Base-by-base conservation (phyloP, 2,888 invertebrate species). In the Polyommatus icarus region DNA sequence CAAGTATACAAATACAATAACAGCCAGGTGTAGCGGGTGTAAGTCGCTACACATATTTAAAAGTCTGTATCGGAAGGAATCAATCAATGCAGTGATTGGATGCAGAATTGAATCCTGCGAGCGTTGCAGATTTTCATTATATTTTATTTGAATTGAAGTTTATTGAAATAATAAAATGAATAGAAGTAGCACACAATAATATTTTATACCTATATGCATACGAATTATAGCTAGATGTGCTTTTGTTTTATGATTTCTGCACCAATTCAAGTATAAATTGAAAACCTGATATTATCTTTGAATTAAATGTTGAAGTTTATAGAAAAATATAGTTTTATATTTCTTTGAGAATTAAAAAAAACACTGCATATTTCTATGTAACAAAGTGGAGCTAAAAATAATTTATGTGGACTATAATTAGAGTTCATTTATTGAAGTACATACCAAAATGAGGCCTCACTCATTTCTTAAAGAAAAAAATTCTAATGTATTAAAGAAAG, bases 31-130 rank as follows among this genome's bases (percentile, higher is more conserved):
- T 15, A 67, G 24, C 24, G 8, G 0, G 15, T 67, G 32, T 12
- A 29, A 59, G 71, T 32, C 15, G 36, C 36, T 40, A 40, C 20
- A 24, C 40, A 40, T 72, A 72, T 72, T 72, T 20, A 40, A 72
- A 40, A 72, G 40, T 72, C 72, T 1, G 29, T 18, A 75, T 75
- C 75, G 75, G 54, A 75, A 75, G 75, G 7, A 75, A 54, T 54
- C 75, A 75, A 75, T 75, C 75, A 75, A 15, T 54, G 54, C 75
- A 50, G 54, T 50, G 75, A 75, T 75, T 75, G 75, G 75, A 54
- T 50, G 54, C 75, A 46, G 18, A 75, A 75, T 75, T 24, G 75
- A 75, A 72, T 40, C 72, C 36, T 72, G 20, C n/a, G 10, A 67
- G 29, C 29, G 20, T 32, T 29, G 67, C 67, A 67, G 67, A 67